These are phyloP conservation scores for Mormyrus iriodes DNA, from an alignment of 2,113 vertebrate genomes.

Conservation along the genomic window DNA sequence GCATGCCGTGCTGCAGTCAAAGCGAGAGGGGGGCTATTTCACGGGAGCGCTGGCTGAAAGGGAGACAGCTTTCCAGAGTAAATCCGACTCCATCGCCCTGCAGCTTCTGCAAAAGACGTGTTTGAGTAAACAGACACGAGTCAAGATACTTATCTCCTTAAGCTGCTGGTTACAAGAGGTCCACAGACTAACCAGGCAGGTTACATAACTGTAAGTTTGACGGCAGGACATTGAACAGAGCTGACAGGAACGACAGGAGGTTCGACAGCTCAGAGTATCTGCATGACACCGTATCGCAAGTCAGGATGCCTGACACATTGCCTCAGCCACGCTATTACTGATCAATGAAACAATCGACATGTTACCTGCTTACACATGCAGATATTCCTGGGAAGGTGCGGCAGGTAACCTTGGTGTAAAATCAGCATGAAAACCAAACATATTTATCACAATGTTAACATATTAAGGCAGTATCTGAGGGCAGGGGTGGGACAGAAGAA, in stretches of 20 bases:
- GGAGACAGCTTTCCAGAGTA: background rate
- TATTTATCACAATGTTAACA: background rate
- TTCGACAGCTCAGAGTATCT: background rate
- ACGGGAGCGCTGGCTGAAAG: background rate
- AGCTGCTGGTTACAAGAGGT: background rate
- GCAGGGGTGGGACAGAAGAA: no score
- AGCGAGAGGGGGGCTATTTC: background rate
- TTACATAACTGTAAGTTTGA: background rate
- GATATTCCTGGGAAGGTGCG: background rate
- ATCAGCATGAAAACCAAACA: background rate
- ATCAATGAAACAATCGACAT: background rate
- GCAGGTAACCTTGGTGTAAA: background rate
- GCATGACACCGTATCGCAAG: background rate
- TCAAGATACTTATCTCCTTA: background rate
- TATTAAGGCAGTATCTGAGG: background rate
- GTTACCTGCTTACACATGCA: background rate
- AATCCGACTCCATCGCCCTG: background rate
- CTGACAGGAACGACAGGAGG: background rate
- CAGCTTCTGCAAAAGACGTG: background rate
- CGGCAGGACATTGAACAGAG: background rate
- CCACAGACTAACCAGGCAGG: background rate
- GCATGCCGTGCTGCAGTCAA: background rate
- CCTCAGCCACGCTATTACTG: background rate
- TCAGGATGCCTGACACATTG: background rate
- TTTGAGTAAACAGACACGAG: conserved; percentile 4